phyloP scores from a whole-genome alignment of 2,113 vertebrate species.

The Esox niger region DNA sequence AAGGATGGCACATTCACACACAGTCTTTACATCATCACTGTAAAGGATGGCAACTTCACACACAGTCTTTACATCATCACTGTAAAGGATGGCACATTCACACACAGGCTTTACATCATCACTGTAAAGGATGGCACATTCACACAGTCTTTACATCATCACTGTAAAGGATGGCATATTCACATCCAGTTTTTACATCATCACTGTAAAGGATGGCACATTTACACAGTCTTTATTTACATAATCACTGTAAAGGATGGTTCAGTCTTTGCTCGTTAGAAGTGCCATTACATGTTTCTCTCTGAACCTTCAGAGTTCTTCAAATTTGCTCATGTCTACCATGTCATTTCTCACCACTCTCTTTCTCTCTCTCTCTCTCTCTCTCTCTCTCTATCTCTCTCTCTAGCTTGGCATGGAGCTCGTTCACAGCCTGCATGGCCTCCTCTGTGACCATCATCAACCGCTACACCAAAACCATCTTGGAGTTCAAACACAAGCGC shows the following conservation, averaged over 20 bases:
- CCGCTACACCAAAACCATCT: slow-evolving; percentile 84
- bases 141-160: too few species aligned
- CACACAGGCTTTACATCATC: background rate
- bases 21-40: too few species aligned
- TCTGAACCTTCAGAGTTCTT: too few species aligned
- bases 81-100: too few species aligned
- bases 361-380: background rate
- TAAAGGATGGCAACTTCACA: too few species aligned
- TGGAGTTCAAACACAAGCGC: slow-evolving; percentile 88
- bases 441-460: slow-evolving; percentile 85
- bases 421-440: slow-evolving; percentile 89
- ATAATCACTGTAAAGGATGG: too few species aligned
- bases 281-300: too few species aligned
- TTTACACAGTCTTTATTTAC: too few species aligned
- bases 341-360: background rate
- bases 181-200: background rate
- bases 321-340: background rate
- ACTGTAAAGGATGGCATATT: too few species aligned
- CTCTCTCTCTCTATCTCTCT: background rate
- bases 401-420: slow-evolving; percentile 88
- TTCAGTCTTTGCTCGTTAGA: too few species aligned
- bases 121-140: background rate
- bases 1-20: background rate
- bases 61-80: too few species aligned
- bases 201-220: background rate